Evolutionary conservation across 2,113 vertebrate species (phyloP).

Genomic region (Cervus canadensis): DNA sequence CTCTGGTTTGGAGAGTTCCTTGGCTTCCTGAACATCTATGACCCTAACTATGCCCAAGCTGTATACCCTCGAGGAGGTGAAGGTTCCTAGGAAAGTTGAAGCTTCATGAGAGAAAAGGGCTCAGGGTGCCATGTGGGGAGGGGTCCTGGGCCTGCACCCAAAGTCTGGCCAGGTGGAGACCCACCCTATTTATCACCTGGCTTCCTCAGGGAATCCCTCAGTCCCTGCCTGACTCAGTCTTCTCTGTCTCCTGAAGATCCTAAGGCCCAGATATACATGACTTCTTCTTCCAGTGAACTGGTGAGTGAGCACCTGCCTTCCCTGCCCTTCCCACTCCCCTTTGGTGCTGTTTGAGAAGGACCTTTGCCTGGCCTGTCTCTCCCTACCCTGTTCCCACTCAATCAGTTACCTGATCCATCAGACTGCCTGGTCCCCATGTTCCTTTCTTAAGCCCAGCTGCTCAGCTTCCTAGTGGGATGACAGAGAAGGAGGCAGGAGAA

Average conservation of each 20-base stretch:
- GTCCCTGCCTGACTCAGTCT: not conserved
- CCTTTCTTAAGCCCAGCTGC: not conserved
- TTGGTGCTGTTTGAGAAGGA: not conserved
- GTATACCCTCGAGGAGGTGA: conserved; percentile 71
- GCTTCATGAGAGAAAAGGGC: not conserved
- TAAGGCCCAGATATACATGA: conserved; percentile 77
- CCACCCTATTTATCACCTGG: not conserved
- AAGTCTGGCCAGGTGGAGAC: not conserved
- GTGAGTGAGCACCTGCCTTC: conserved; percentile 71
- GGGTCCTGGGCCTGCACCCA: not conserved
- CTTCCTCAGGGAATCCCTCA: not conserved
- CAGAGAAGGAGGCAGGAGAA: not conserved
- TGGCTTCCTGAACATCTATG: conserved; percentile 80
- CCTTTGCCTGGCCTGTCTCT: not conserved
- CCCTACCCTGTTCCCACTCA: not conserved
- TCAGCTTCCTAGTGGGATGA: not conserved
- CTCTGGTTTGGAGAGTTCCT: conserved; percentile 82
- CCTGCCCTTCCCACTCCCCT: not conserved
- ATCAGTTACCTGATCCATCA: not conserved
- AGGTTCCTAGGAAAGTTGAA: not conserved
- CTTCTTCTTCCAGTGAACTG: conserved; percentile 82
- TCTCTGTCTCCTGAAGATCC: conserved; percentile 77
- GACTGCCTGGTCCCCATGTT: not conserved
- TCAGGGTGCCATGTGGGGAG: not conserved
- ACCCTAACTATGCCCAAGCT: conserved; percentile 87